A percentile compares a stretch with the other conserved stretches of the same genome.
Conservation (phyloP, 2,888 invertebrate genomes). For the Zygothrica quintamaculata region DNA sequence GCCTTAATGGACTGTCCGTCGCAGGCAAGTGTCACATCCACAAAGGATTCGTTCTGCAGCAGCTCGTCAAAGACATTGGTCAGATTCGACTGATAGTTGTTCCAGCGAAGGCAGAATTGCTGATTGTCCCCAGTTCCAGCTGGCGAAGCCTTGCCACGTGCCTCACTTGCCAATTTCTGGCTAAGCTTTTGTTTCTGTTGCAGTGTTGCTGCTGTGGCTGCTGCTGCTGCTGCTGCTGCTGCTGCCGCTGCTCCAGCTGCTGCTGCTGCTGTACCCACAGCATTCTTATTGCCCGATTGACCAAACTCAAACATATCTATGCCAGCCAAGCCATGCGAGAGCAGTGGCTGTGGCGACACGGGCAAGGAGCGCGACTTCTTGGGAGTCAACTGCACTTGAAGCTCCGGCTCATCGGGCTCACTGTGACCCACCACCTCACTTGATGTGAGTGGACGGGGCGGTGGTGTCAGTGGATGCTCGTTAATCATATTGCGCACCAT, state of each 20-base stretch:
- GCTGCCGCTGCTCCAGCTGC: not conserved
- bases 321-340: slow-evolving; percentile 59
- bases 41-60: slow-evolving; percentile 94
- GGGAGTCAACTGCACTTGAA: slow-evolving; percentile 65
- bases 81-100: slow-evolving; percentile 95
- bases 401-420: slow-evolving; percentile 70
- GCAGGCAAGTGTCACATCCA: slow-evolving; percentile 95
- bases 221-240: not conserved
- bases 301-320: slow-evolving; percentile 73
- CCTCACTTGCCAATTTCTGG: slow-evolving; percentile 16
- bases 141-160: slow-evolving; percentile 19
- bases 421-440: slow-evolving; percentile 79
- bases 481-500: slow-evolving; percentile 20
- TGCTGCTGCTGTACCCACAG: not conserved
- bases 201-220: not conserved
- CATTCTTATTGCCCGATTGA: slow-evolving; percentile 18
- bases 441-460: slow-evolving; percentile 81
- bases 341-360: slow-evolving; percentile 77
- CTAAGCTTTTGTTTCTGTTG: slow-evolving; percentile 39
- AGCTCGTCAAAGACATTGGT: slow-evolving; percentile 93
- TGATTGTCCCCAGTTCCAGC: slow-evolving; percentile 84
- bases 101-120: slow-evolving; percentile 96
- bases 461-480: slow-evolving; percentile 72
- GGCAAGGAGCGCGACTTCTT: slow-evolving; percentile 82
- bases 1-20: slow-evolving; percentile 96